A percentile compares a stretch with the other conserved stretches of the same genome.
These are phyloP conservation scores for Agrilus cyanescens DNA, from an alignment of 2,888 invertebrate species.

Conservation along the genomic window DNA sequence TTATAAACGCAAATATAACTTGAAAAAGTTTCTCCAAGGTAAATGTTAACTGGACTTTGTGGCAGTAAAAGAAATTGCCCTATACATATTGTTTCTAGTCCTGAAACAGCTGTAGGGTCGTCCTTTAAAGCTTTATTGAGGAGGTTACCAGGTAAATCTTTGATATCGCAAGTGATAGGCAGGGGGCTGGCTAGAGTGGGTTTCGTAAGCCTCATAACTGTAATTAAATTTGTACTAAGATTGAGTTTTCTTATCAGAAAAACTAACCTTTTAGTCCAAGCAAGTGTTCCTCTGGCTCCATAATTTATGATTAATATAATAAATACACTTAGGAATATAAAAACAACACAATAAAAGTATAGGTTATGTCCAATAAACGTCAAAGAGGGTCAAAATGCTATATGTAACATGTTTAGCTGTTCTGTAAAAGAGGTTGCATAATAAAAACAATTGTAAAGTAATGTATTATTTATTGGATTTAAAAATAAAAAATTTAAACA, in stretches of 20 bases:
- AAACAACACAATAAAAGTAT: too few relatives aligned
- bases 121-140: slow-evolving; percentile 66
- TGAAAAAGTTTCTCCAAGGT: slow-evolving; percentile 95
- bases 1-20: slow-evolving; percentile 97
- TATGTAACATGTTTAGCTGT: too few relatives aligned
- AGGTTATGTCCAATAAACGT: too few relatives aligned
- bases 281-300: slow-evolving; percentile 30
- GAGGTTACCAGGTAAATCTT: slow-evolving; percentile 73
- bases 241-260: neutral
- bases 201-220: slow-evolving; percentile 89
- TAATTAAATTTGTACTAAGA: slow-evolving; percentile 13
- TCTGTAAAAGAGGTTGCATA: too few relatives aligned
- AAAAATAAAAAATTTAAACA: too few relatives aligned
- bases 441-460: too few relatives aligned
- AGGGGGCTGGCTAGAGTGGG: slow-evolving; percentile 76
- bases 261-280: slow-evolving; percentile 27
- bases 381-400: too few relatives aligned
- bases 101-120: slow-evolving; percentile 73
- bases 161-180: slow-evolving; percentile 72
- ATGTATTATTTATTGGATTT: too few relatives aligned
- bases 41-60: slow-evolving; percentile 96
- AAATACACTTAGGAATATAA: too few relatives aligned
- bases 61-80: slow-evolving; percentile 88
- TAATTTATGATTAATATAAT: slow-evolving; percentile 6
- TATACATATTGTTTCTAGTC: slow-evolving; percentile 69